Percentiles rank a stretch among this genome's conserved stretches.
phyloP scores from a whole-genome alignment of 2,888 invertebrate genomes.

The Tetranychus piercei region DNA sequence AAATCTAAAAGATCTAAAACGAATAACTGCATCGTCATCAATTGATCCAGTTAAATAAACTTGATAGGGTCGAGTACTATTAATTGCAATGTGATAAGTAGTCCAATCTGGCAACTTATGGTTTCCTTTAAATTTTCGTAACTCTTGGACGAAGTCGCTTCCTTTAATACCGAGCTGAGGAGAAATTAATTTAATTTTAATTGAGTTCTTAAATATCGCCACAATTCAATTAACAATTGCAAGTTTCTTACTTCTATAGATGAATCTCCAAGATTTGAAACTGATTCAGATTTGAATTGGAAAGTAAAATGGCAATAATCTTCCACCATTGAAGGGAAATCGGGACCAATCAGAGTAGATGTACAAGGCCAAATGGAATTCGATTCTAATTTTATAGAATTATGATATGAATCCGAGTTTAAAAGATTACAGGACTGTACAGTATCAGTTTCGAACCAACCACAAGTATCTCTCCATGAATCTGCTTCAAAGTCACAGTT shows the following conservation, averaged over 20 bases:
- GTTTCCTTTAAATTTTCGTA: neutral
- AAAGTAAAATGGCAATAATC: neutral
- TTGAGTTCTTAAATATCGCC: neutral
- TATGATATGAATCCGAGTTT: neutral
- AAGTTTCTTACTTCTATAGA: neutral
- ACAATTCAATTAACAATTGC: neutral
- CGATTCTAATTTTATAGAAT: neutral
- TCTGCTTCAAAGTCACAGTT: neutral
- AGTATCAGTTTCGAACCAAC: neutral
- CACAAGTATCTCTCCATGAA: neutral
- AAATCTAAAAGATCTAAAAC: neutral
- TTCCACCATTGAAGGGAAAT: neutral
- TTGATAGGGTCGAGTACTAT: neutral
- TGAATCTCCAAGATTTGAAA: neutral
- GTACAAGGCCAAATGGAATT: neutral
- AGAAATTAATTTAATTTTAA: neutral
- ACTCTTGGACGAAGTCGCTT: neutral
- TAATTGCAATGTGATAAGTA: neutral
- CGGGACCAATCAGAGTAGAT: neutral
- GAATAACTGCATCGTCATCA: neutral
- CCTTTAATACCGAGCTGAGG: neutral
- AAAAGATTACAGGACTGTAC: neutral
- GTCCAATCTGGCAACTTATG: neutral
- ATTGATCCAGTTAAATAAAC: neutral
- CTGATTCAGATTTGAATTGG: neutral